Evolutionary conservation across 2,888 invertebrate genomes (phyloP), one percentile per base, ranked within the genome.

Genomic region (Oscheius sp.): DNA sequence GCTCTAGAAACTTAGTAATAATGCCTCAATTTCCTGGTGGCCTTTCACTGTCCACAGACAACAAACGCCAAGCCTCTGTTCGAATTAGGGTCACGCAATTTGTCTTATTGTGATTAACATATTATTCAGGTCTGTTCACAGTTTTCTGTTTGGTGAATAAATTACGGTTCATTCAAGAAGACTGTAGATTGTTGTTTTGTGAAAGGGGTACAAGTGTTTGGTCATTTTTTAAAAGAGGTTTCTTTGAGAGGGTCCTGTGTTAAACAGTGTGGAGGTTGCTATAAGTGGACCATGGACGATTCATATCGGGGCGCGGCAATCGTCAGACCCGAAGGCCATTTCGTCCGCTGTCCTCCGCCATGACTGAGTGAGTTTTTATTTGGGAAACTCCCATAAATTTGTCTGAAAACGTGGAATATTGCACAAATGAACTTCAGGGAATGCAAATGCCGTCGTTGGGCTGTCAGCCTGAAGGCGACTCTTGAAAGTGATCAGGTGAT

Each of bases 391-490:
- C 2, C 32, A 21, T 29, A 58, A 29, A 58, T 33, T 11, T 58
- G 29, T 21, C 32, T 5, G 5, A 32, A 11, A 59, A 59, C 5
- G 13, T 53, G 10, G 33, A 32, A 60, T n/a, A 32, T 2, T 33
- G 13, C 32, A 60, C 13, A 2, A 29, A 29, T 51, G 51, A 11
- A 29, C n/a, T 72, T 62, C 35, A 72, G 72, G n/a, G 55, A 58
- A 13, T 82, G 82, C 63, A 79, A 80, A 53, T 88, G 88, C 71
- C 79, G 81, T 55, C 83, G 88, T 1, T 86, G 85, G 86, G 86
- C 86, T 3, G 84, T 88, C 70, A 88, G 88, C 74, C 74, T 88
- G 33, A 76, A 84, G 59, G 73, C 76, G 0, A 81, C 85, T 7
- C 83, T 88, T 58, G 85, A 85, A 73, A 70, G 79, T 51, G 83